Evolutionary conservation across 2,797 vertebrate genomes (phyloP).

Genomic region (Sebastiscus tertius): DNA sequence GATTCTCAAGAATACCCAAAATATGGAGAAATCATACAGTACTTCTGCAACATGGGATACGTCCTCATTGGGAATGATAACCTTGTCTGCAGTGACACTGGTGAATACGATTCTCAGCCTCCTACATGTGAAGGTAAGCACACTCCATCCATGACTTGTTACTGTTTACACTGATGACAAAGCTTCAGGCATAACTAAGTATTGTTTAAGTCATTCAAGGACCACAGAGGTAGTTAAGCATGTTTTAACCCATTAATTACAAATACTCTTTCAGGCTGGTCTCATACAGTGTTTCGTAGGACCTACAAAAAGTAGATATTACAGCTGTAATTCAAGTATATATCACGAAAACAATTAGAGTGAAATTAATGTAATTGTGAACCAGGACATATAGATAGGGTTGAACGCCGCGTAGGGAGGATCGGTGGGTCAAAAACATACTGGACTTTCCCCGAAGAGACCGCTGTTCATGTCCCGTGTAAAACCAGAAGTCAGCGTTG

Average conservation of each 20-base stretch:
- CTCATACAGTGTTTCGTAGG: neutral
- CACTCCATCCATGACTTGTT: neutral
- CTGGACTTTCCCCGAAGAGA: no score
- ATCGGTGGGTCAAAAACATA: no score
- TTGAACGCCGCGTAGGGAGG: no score
- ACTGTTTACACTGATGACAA: neutral
- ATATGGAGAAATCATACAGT: slow-evolving; percentile 45
- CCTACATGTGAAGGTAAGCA: slow-evolving; percentile 75
- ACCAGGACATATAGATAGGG: no score
- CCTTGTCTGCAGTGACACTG: slow-evolving; percentile 43
- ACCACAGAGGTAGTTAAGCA: neutral
- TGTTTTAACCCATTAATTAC: neutral
- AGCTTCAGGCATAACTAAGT: neutral
- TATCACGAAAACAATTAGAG: no score
- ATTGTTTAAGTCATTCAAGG: neutral
- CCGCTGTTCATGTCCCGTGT: no score
- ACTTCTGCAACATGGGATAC: slow-evolving; percentile 60
- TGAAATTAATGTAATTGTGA: no score
- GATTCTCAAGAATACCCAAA: rapidly evolving
- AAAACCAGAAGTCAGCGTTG: no score
- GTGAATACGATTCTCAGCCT: slow-evolving; percentile 39
- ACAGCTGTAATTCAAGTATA: no score
- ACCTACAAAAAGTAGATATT: no score
- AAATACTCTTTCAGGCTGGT: neutral
- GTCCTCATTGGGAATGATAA: slow-evolving; percentile 19